Evolutionary conservation across 2,888 invertebrate species (phyloP).

Genomic region (Mythimna ferrago): DNA sequence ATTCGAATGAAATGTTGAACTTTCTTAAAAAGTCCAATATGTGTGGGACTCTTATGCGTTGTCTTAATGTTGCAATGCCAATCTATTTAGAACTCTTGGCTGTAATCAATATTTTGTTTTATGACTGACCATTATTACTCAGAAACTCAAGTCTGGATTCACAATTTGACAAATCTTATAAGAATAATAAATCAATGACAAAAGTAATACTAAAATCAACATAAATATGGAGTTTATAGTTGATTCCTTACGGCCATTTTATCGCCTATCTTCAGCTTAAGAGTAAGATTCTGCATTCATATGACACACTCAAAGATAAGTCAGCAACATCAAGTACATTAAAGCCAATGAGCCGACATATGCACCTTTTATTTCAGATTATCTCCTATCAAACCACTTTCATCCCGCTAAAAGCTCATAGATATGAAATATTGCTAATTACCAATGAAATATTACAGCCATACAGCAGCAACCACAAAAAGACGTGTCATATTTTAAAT

Average conservation of each 20-base stretch:
- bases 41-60: too few relatives aligned
- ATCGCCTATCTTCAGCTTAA: neutral
- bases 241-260: neutral
- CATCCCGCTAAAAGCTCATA: conserved; percentile 62
- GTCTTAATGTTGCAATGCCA: too few relatives aligned
- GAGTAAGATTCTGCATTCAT: conserved; percentile 36
- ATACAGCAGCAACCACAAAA: conserved; percentile 61
- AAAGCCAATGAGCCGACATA: conserved; percentile 44
- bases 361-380: conserved; percentile 45
- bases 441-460: conserved; percentile 62
- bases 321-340: conserved; percentile 37
- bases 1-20: too few relatives aligned
- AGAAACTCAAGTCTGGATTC: neutral
- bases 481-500: conserved; percentile 66
- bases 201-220: neutral
- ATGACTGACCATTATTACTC: too few relatives aligned
- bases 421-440: conserved; percentile 68
- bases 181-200: neutral
- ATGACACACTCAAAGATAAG: conserved; percentile 42
- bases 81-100: too few relatives aligned
- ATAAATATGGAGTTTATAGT: neutral
- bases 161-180: neutral
- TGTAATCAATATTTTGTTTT: too few relatives aligned
- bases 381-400: conserved; percentile 52
- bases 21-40: too few relatives aligned